Percentiles rank a stretch among this genome's conserved stretches.
Evolutionary conservation across 2,797 vertebrate genomes (phyloP).

Genomic region (Phrynocephalus vlangalii): DNA sequence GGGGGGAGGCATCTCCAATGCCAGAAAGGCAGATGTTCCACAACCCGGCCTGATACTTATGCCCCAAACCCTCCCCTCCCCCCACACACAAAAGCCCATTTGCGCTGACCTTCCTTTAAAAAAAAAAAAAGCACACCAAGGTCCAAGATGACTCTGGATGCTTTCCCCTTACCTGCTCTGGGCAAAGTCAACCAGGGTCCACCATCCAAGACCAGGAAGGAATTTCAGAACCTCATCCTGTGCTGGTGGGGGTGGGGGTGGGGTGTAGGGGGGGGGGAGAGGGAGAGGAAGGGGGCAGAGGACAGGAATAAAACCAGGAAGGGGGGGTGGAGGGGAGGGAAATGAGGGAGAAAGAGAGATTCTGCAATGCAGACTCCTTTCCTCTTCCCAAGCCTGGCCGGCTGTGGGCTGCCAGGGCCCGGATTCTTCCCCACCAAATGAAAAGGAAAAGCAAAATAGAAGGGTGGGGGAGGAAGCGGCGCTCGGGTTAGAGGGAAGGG

Average conservation of each 20-base stretch:
- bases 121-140: neutral
- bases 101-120: neutral
- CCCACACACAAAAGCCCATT: neutral
- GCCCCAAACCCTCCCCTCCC: neutral
- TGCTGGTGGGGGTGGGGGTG: accelerated
- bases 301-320: accelerated
- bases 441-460: neutral
- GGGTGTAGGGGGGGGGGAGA: accelerated
- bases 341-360: neutral
- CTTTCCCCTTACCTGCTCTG: slow-evolving; percentile 21
- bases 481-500: too few species aligned
- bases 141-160: neutral
- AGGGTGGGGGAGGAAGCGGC: neutral
- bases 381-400: slow-evolving; percentile 6
- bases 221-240: neutral
- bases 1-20: too few species aligned
- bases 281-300: accelerated
- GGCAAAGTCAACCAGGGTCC: neutral
- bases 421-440: neutral
- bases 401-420: neutral
- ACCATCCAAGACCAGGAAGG: slow-evolving; percentile 17
- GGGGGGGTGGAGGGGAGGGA: accelerated
- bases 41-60: neutral
- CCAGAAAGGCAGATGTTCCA: neutral
- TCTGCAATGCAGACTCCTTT: slow-evolving; percentile 72